Evolutionary conservation across 2,113 vertebrate genomes (phyloP).

Genomic region (Scortum barcoo): DNA sequence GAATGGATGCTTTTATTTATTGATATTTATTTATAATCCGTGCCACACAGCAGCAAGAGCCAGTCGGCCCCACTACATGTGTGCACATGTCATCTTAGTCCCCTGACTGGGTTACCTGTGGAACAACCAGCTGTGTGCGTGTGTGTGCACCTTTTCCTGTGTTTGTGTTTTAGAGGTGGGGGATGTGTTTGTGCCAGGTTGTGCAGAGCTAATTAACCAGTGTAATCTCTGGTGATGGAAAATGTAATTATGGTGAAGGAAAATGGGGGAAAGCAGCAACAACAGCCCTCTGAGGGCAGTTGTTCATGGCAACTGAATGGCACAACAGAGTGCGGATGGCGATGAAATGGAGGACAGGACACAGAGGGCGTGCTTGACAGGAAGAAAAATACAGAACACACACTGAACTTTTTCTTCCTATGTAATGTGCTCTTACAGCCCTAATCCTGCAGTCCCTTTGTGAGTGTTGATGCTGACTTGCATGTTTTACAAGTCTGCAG

Average conservation of each 20-base stretch:
- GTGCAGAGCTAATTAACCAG: conserved; percentile 69
- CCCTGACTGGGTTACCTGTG: conserved; percentile 11
- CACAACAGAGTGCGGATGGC: conserved; percentile 33
- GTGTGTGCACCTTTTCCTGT: background rate
- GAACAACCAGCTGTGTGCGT: background rate
- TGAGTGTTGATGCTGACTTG: conserved; percentile 34
- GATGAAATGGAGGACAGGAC: conserved; percentile 28
- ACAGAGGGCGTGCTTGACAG: background rate
- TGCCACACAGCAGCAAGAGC: background rate
- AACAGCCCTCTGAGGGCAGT: conserved; percentile 69
- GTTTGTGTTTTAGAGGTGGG: background rate
- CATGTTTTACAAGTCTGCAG: background rate
- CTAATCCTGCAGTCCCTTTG: background rate
- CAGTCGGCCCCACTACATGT: conserved; percentile 11
- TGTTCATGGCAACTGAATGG: conserved; percentile 67
- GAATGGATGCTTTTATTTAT: background rate
- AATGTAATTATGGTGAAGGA: conserved; percentile 67
- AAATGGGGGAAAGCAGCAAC: conserved; percentile 55
- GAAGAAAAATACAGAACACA: conserved; percentile 7
- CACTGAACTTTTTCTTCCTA: background rate
- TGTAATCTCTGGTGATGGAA: conserved; percentile 75
- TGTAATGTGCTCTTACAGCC: background rate
- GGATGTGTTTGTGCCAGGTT: conserved; percentile 45
- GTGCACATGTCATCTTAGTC: background rate
- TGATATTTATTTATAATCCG: background rate